Percentiles rank a stretch among this genome's conserved stretches.
These are phyloP conservation scores for Apoda limacodes DNA, from an alignment of 2,888 invertebrate species.

Conservation along the genomic window DNA sequence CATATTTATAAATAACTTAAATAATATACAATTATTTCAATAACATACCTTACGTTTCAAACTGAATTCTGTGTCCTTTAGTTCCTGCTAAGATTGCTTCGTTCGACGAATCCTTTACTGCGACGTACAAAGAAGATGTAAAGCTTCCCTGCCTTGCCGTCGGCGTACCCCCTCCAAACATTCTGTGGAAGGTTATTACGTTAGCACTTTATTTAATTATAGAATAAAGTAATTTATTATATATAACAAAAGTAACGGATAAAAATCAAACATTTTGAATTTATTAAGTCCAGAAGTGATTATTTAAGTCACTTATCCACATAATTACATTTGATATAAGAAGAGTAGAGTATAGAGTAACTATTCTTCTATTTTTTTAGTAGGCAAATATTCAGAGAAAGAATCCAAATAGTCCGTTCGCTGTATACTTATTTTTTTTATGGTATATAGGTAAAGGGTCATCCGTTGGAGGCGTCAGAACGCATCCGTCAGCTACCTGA, in stretches of 20 bases:
- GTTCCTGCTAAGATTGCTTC: slow-evolving; percentile 96
- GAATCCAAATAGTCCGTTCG: no score
- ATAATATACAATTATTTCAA: not conserved
- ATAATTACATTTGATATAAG: no score
- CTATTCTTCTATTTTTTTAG: no score
- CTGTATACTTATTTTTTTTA: not conserved
- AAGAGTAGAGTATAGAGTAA: no score
- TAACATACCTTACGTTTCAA: not conserved
- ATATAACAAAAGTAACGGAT: no score
- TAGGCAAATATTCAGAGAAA: no score
- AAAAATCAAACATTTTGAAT: no score
- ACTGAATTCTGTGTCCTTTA: slow-evolving; percentile 29
- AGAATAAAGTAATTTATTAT: not conserved
- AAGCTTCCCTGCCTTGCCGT: slow-evolving; percentile 93
- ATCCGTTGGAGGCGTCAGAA: slow-evolving; percentile 82
- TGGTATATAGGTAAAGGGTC: slow-evolving; percentile 74
- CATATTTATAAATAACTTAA: not conserved
- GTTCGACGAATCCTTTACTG: slow-evolving; percentile 93
- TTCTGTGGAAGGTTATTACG: slow-evolving; percentile 88
- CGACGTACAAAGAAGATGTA: slow-evolving; percentile 92
- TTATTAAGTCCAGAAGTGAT: no score
- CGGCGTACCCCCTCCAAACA: slow-evolving; percentile 90
- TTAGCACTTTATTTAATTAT: slow-evolving; percentile 9
- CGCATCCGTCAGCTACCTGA: slow-evolving; percentile 87
- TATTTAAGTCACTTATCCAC: no score